These are phyloP conservation scores for Psittacula derbiana DNA, from an alignment of 2,797 vertebrate genomes.

Conservation along the genomic window DNA sequence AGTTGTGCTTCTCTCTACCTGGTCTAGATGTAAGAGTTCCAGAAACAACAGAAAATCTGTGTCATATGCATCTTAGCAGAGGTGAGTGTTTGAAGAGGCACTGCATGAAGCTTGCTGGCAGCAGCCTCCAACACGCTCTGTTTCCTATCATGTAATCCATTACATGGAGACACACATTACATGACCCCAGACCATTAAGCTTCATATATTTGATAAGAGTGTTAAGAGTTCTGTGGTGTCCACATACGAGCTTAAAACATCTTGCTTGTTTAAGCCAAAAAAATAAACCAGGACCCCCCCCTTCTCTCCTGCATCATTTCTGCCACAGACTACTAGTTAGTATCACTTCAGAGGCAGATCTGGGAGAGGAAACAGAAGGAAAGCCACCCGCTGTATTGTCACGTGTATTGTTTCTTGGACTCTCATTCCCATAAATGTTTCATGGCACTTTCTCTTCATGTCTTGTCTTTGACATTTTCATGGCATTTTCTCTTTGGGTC, in stretches of 20 bases:
- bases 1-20: not conserved
- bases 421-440: not conserved
- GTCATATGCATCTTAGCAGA: not conserved
- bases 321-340: not conserved
- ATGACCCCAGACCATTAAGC: not conserved
- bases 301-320: not conserved
- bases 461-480: not conserved
- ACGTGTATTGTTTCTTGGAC: not conserved
- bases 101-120: not conserved
- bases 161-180: not conserved
- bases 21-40: not conserved
- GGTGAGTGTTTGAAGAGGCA: rapidly evolving
- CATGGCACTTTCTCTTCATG: not conserved
- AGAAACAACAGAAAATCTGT: not conserved
- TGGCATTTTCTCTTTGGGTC: not conserved
- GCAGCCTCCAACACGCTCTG: rapidly evolving
- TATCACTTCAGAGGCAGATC: not conserved
- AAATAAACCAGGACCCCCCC: not conserved
- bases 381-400: not conserved
- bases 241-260: not conserved
- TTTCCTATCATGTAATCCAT: not conserved
- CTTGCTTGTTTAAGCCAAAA: not conserved
- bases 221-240: not conserved
- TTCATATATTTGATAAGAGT: not conserved
- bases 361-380: not conserved